phyloP scores from a whole-genome alignment of 2,797 vertebrate genomes.

The Kryptolebias ocellatus region DNA sequence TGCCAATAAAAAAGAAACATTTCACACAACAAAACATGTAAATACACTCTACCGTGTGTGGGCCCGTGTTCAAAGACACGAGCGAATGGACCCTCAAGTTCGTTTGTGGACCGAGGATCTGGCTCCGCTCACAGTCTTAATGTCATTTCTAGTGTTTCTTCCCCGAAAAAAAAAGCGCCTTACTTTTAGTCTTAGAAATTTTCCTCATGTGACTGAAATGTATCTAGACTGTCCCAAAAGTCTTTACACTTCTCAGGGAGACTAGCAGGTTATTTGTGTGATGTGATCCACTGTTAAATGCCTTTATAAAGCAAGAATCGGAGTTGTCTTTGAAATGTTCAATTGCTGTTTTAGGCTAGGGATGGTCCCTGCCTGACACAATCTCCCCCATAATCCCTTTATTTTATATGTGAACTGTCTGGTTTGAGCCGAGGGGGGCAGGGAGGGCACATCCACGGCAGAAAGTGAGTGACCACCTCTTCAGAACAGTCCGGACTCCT shows the following conservation, averaged over 20 bases:
- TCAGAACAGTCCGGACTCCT: constrained; percentile 96
- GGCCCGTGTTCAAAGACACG: constrained; percentile 70
- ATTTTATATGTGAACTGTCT: constrained; percentile 91
- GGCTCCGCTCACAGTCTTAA: constrained; percentile 88
- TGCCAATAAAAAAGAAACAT: constrained; percentile 76
- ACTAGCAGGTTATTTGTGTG: constrained; percentile 86
- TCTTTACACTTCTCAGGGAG: constrained; percentile 89
- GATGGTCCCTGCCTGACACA: constrained; percentile 92
- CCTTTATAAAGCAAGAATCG: constrained; percentile 80
- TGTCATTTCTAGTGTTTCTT: constrained; percentile 68
- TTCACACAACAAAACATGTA: constrained; percentile 81
- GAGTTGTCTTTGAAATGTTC: constrained; percentile 92
- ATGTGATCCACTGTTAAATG: constrained; percentile 90
- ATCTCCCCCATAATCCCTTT: constrained; percentile 91
- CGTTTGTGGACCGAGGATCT: constrained; percentile 80
- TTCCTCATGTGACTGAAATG: constrained; percentile 75
- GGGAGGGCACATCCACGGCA: constrained; percentile 83
- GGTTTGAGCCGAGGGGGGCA: constrained; percentile 82
- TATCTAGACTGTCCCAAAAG: constrained; percentile 83
- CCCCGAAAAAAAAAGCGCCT: constrained; percentile 62
- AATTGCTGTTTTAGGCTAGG: constrained; percentile 91
- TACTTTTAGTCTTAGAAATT: constrained; percentile 75
- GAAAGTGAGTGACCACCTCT: constrained; percentile 94
- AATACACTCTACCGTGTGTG: constrained; percentile 83
- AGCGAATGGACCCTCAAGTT: constrained; percentile 74